These are phyloP conservation scores for Brienomyrus brachyistius DNA, from an alignment of 2,113 vertebrate genomes.

Conservation along the genomic window DNA sequence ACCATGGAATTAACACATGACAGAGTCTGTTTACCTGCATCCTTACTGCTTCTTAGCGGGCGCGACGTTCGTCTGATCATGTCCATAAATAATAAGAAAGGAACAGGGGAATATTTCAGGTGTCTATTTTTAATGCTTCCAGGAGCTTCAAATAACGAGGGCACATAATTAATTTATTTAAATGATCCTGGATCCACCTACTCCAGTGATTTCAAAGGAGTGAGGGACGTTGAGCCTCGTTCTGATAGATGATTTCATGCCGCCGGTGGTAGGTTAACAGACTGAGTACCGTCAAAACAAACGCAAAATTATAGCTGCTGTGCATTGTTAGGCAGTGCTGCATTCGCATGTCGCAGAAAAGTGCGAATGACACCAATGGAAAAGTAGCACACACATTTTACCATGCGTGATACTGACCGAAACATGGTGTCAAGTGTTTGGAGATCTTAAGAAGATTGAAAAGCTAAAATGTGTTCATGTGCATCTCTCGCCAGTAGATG, in stretches of 20 bases:
- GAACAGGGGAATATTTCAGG: not conserved
- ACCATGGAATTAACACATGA: not conserved
- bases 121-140: not conserved
- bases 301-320: not conserved
- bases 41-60: not conserved
- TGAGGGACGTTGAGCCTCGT: not conserved
- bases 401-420: not conserved
- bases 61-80: not conserved
- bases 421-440: not conserved
- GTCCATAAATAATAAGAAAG: not conserved
- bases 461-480: not conserved
- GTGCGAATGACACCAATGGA: not conserved
- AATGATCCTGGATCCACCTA: not conserved
- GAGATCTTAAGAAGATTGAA: not conserved
- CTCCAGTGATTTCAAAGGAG: not conserved
- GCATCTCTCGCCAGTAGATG: not conserved
- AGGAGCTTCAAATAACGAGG: not conserved
- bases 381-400: not conserved
- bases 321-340: not conserved
- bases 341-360: not conserved
- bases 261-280: not conserved
- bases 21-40: not conserved
- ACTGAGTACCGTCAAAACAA: not conserved
- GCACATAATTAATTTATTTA: not conserved
- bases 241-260: not conserved